These are phyloP conservation scores for Eubucco bourcierii DNA, from an alignment of 2,113 vertebrate genomes.

Conservation along the genomic window DNA sequence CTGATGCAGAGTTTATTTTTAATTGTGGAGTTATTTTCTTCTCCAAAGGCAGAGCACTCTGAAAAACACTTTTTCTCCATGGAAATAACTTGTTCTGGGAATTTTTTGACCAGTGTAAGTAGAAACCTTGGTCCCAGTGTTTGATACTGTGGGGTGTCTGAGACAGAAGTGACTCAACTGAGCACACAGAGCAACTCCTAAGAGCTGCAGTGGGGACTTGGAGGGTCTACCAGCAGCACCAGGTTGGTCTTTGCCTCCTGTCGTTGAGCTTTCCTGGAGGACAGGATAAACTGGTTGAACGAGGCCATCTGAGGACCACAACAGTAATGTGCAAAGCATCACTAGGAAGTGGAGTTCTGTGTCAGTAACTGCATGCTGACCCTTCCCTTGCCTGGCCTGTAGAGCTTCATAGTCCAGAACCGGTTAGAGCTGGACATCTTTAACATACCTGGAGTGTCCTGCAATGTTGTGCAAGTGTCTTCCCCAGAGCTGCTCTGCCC, in stretches of 20 bases:
- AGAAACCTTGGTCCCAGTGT: not conserved
- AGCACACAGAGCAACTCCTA: not conserved
- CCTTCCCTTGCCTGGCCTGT: not conserved
- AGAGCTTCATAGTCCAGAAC: slow-evolving; percentile 8
- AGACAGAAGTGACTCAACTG: not conserved
- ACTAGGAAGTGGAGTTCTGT: not conserved
- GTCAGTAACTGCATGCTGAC: not conserved
- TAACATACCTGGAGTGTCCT: not conserved
- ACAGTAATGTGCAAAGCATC: not conserved
- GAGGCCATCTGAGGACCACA: not conserved
- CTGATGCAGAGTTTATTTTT: not conserved
- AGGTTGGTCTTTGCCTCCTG: not conserved
- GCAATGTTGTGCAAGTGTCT: not conserved
- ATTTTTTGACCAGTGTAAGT: not conserved
- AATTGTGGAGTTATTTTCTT: not conserved
- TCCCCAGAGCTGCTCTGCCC: not conserved
- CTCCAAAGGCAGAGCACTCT: not conserved
- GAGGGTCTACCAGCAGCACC: not conserved
- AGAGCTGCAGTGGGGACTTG: not conserved
- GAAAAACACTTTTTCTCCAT: not conserved
- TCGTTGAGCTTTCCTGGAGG: not conserved
- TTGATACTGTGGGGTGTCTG: not conserved
- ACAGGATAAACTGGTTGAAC: not conserved
- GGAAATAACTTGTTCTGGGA: not conserved
- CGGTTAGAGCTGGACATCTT: not conserved